Conservation (phyloP, 2,113 vertebrate species). For the Daboia siamensis region DNA sequence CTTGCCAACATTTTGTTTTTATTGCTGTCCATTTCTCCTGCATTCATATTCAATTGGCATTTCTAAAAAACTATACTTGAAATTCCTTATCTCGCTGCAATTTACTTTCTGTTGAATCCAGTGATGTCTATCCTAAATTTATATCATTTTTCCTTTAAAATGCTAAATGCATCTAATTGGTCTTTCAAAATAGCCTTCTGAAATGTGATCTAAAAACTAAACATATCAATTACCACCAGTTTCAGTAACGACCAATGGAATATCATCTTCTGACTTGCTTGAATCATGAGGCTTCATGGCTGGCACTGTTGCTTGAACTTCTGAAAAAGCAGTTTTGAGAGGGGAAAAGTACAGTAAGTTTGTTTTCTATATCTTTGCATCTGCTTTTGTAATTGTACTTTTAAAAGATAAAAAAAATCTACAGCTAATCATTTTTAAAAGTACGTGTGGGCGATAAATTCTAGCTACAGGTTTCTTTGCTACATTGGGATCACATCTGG, state of each 20-base stretch:
- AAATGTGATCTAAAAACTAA: constrained; percentile 18
- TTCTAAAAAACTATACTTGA: neutral
- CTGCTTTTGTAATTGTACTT: neutral
- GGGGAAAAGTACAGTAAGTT: neutral
- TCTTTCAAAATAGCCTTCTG: neutral
- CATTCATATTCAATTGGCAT: neutral
- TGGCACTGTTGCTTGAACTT: constrained; percentile 67
- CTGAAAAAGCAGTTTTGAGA: constrained; percentile 60
- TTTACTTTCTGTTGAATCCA: neutral
- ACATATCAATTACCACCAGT: constrained; percentile 72
- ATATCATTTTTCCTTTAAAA: neutral
- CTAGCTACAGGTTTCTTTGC: neutral
- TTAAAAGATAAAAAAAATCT: neutral
- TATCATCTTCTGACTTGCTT: constrained; percentile 71
- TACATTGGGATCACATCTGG: constrained; percentile 30
- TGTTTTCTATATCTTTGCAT: neutral
- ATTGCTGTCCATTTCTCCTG: neutral
- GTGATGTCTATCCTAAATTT: neutral
- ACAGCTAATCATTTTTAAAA: neutral
- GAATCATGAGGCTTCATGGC: constrained; percentile 69
- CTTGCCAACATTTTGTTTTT: neutral
- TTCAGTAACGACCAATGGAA: constrained; percentile 75
- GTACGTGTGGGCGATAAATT: neutral
- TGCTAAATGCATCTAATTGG: neutral
- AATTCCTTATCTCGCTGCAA: neutral